Conservation (phyloP, 2,797 vertebrate genomes). For the Pangasius mekongensis region DNA sequence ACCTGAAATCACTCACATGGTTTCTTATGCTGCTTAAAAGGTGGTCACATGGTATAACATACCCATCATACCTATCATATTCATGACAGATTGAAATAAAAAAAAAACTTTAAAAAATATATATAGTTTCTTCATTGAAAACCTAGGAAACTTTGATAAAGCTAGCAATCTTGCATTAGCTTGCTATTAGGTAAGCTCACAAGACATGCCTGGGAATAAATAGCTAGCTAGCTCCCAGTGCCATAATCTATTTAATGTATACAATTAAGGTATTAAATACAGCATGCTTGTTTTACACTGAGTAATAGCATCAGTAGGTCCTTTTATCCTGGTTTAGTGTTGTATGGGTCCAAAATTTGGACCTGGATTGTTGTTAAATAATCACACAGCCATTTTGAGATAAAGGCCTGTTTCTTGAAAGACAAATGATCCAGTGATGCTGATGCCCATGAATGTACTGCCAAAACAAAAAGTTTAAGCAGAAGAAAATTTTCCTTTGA, state of each 20-base stretch:
- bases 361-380: not conserved
- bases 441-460: conserved; percentile 6
- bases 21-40: not conserved
- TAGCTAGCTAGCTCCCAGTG: not conserved
- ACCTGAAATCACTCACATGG: not conserved
- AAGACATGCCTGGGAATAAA: not conserved
- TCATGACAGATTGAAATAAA: not conserved
- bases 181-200: not conserved
- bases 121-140: not conserved
- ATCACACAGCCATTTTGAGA: not conserved
- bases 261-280: not conserved
- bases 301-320: not conserved
- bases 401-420: not conserved
- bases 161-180: not conserved
- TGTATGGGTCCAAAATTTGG: not conserved
- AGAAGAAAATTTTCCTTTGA: conserved; percentile 5
- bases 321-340: not conserved
- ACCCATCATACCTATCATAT: not conserved
- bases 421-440: not conserved
- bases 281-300: not conserved
- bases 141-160: not conserved
- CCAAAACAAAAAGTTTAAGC: not conserved
- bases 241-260: not conserved
- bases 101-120: not conserved
- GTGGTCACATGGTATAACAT: not conserved